Evolutionary conservation across 2,888 invertebrate genomes (phyloP).

Genomic region (Bombylius major): DNA sequence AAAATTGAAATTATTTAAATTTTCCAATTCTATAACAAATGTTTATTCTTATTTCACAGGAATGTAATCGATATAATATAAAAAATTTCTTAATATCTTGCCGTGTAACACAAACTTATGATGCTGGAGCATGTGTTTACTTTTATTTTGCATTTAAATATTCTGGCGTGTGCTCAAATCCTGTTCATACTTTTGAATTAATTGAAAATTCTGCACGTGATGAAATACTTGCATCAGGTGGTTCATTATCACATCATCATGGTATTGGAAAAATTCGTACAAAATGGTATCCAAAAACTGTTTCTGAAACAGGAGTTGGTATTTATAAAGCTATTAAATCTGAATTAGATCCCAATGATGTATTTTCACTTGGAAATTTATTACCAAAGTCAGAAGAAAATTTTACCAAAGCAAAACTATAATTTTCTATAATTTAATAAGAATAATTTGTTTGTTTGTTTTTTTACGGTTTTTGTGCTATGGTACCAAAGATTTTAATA

Average conservation of each 20-base stretch:
- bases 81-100: slow-evolving; percentile 57
- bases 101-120: slow-evolving; percentile 92
- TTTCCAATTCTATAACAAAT: background rate
- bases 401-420: no score
- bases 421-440: no score
- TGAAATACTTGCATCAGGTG: slow-evolving; percentile 71
- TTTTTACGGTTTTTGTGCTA: no score
- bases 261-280: slow-evolving; percentile 89
- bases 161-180: slow-evolving; percentile 43
- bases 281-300: slow-evolving; percentile 73
- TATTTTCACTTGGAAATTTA: slow-evolving; percentile 83
- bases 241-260: slow-evolving; percentile 91
- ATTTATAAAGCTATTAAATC: slow-evolving; percentile 71
- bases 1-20: background rate
- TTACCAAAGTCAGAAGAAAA: slow-evolving; percentile 13
- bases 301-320: slow-evolving; percentile 67
- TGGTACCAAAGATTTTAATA: no score
- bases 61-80: slow-evolving; percentile 48
- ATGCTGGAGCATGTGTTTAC: slow-evolving; percentile 93
- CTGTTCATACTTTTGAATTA: slow-evolving; percentile 67
- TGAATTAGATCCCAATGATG: slow-evolving; percentile 85
- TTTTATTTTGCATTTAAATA: slow-evolving; percentile 84
- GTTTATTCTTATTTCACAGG: slow-evolving; percentile 23
- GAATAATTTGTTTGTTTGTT: no score
- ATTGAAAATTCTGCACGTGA: slow-evolving; percentile 82